phyloP scores from a whole-genome alignment of 2,113 vertebrate genomes.

The Chaetops frenatus region DNA sequence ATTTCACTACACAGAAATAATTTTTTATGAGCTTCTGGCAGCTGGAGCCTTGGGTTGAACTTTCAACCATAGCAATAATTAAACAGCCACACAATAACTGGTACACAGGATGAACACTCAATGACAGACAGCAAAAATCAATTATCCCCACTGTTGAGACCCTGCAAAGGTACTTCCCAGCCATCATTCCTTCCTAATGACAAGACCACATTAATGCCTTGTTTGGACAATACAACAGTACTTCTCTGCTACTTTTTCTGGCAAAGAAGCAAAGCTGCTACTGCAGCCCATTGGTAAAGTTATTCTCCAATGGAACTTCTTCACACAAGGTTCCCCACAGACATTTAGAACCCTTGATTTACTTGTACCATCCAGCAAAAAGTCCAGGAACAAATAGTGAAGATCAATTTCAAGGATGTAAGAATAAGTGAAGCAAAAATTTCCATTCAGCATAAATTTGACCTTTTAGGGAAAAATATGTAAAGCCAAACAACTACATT shows the following conservation, averaged over 20 bases:
- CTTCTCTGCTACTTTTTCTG: neutral
- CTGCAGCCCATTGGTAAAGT: neutral
- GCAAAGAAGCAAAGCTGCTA: neutral
- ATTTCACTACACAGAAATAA: neutral
- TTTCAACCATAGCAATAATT: neutral
- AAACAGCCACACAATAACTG: neutral
- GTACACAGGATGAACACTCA: neutral
- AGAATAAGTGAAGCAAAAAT: neutral
- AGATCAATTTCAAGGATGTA: neutral
- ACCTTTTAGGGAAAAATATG: neutral
- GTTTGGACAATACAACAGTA: neutral
- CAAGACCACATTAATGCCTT: rapidly evolving
- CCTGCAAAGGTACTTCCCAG: neutral
- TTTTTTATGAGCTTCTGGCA: neutral
- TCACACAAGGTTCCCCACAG: neutral
- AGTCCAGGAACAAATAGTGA: neutral
- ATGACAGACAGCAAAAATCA: neutral
- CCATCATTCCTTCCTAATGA: neutral
- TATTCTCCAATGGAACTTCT: neutral
- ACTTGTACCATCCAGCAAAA: neutral
- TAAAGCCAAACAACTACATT: neutral
- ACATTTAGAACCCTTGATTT: neutral
- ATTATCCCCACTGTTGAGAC: neutral
- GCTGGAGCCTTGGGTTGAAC: neutral
- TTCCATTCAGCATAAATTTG: neutral